These are phyloP conservation scores for Acrossocheilus wenchowensis DNA, from an alignment of 2,797 vertebrate species.

Conservation along the genomic window DNA sequence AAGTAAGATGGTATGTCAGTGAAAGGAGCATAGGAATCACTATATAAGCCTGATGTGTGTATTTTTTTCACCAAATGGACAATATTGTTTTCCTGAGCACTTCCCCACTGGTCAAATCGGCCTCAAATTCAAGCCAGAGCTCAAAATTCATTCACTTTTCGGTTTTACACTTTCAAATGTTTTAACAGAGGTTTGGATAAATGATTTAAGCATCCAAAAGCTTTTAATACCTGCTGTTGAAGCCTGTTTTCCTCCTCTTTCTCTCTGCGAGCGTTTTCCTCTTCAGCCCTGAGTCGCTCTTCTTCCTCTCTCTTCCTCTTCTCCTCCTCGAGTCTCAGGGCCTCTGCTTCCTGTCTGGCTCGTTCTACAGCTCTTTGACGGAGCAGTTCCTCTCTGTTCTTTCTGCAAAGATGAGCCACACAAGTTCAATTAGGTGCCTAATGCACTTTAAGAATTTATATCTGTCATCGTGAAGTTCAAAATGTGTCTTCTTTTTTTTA, in stretches of 20 bases:
- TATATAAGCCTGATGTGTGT: neutral
- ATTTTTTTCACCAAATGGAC: neutral
- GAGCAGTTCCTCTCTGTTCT: conserved; percentile 82
- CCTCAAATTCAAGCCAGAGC: neutral
- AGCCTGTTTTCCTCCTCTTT: conserved; percentile 81
- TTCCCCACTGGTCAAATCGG: neutral
- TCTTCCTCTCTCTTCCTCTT: conserved; percentile 79
- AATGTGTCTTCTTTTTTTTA: neutral
- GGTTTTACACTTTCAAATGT: no score
- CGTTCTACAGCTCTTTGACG: conserved; percentile 83
- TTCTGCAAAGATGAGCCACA: conserved; percentile 68
- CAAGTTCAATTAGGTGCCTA: neutral
- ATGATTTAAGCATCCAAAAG: neutral
- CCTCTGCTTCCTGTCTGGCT: conserved; percentile 80
- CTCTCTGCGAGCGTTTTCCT: conserved; percentile 81
- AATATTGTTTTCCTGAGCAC: neutral
- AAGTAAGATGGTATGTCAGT: neutral
- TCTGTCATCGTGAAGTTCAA: neutral
- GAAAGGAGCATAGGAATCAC: neutral
- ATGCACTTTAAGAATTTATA: neutral
- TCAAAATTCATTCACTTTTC: neutral
- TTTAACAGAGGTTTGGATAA: neutral
- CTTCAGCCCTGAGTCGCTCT: conserved; percentile 78
- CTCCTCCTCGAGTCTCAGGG: conserved; percentile 80
- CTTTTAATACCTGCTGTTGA: conserved; percentile 84